Conservation (phyloP, 2,797 vertebrate species). For the Spea hammondii region DNA sequence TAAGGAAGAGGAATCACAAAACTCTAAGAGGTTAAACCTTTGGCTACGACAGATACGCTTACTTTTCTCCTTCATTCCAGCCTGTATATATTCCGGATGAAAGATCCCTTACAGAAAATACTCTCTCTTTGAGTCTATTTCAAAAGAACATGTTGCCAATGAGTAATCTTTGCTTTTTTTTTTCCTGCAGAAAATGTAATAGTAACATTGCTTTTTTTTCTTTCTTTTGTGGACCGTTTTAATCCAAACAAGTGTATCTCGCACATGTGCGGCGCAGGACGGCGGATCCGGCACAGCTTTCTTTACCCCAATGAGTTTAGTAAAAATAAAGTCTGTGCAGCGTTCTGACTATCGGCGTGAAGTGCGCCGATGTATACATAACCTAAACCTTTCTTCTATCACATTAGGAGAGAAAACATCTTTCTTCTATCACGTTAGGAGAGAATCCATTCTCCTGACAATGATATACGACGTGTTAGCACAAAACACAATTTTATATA, state of each 20-base stretch:
- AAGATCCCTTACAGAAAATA: constrained; percentile 15
- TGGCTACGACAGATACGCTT: background rate
- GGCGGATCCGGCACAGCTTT: constrained; percentile 54
- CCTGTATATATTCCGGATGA: constrained; percentile 27
- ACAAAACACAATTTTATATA: constrained; percentile 50
- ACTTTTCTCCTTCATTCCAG: background rate
- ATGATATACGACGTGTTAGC: constrained; percentile 60
- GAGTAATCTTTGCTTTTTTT: constrained; percentile 57
- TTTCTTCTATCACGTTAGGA: constrained; percentile 60
- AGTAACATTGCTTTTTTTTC: constrained; percentile 58
- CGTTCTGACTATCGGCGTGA: constrained; percentile 53
- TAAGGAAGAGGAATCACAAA: too few relatives aligned
- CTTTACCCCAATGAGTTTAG: constrained; percentile 59
- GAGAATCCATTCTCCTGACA: constrained; percentile 54
- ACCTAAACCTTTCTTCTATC: constrained; percentile 26
- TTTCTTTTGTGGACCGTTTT: constrained; percentile 41
- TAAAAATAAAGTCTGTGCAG: constrained; percentile 50
- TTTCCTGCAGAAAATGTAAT: constrained; percentile 55
- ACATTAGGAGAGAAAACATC: constrained; percentile 24
- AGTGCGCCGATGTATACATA: constrained; percentile 55
- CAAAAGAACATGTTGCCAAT: constrained; percentile 16
- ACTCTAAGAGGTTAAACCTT: background rate
- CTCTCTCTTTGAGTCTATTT: background rate
- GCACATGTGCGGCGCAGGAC: constrained; percentile 54
- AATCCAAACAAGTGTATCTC: constrained; percentile 57